Base-by-base conservation (phyloP, 2,888 invertebrate genomes). In the Syritta pipiens region DNA sequence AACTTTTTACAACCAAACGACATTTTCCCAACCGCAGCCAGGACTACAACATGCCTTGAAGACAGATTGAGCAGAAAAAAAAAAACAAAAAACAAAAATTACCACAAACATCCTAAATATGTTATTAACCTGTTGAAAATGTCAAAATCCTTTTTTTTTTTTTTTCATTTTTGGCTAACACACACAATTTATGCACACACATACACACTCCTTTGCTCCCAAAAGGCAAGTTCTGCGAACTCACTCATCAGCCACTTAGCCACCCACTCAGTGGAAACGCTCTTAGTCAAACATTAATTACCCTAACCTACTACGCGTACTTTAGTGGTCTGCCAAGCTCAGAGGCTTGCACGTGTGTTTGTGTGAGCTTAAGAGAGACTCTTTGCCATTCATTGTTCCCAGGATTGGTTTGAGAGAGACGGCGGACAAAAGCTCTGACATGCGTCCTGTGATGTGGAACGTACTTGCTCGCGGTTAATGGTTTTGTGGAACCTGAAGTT, bases 91-190 rank as follows among this genome's bases (percentile, higher is more conserved):
- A 3, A 1, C 22, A 9, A 24, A 57, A 4, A 2, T 26, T 62
- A n/a, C 28, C 20, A 12, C 35, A 51, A 35, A 51, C 12, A 59
- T 42, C 26, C 51, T 51, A 48, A 69, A 60, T 69, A 59, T 51
- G 51, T 69, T 49, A 51, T 69, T 69, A 69, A 74, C 74, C 74
- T 65, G 74, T 74, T 74, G 74, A 74, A 59, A 65, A 51, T 53
- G 57, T 37, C 44, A 37, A 65, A 51, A 59, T 20, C 49, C 51
- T 37, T 26, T 57, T 35, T 26, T 32, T 42, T 48, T 26, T 57
- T n/a, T n/a, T n/a, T n/a, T n/a, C n/a, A n/a, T n/a, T n/a, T n/a
- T n/a, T n/a, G n/a, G 57, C 44, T 14, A 51, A 10, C 51, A 35
- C n/a, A 10, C 19, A n/a, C 19, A 5, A 5, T 26, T 12, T 69